phyloP scores from a whole-genome alignment of 2,888 invertebrate species.

The Philhelius pedissequus region DNA sequence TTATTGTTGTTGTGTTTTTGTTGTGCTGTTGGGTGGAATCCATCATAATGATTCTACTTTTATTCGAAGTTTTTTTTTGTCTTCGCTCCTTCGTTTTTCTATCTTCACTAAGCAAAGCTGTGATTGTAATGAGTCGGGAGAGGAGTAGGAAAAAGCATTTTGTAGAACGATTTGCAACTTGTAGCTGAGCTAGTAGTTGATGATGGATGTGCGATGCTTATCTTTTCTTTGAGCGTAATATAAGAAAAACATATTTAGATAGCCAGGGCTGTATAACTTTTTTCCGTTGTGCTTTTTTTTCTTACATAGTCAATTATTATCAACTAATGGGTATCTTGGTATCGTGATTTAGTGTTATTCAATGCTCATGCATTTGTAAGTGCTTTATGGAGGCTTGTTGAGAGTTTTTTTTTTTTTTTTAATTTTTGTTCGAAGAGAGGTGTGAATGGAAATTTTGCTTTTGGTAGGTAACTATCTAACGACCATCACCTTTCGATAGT shows the following conservation, averaged over 20 bases:
- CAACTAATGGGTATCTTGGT: conserved; percentile 51
- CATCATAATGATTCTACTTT: conserved; percentile 46
- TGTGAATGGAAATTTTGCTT: conserved; percentile 21
- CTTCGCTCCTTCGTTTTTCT: conserved; percentile 18
- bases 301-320: conserved; percentile 47
- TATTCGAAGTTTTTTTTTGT: neutral
- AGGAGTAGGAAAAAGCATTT: conserved; percentile 34
- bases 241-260: neutral
- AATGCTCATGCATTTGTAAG: conserved; percentile 34
- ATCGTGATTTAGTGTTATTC: conserved; percentile 46
- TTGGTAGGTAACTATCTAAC: neutral
- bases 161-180: conserved; percentile 61
- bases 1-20: neutral
- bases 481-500: neutral
- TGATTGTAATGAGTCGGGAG: conserved; percentile 30
- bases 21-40: conserved; percentile 42
- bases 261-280: neutral
- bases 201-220: conserved; percentile 49
- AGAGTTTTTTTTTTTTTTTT: too few species aligned
- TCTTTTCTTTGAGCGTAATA: neutral
- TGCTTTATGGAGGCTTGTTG: conserved; percentile 22
- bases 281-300: neutral
- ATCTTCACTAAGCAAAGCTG: neutral
- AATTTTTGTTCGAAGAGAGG: conserved; percentile 1
- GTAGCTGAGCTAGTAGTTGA: conserved; percentile 38